A percentile compares a stretch with the other conserved stretches of the same genome.
These are phyloP conservation scores for Pachyrhynchus sulphureomaculatus DNA, from an alignment of 1,140 invertebrate species.

Conservation along the genomic window DNA sequence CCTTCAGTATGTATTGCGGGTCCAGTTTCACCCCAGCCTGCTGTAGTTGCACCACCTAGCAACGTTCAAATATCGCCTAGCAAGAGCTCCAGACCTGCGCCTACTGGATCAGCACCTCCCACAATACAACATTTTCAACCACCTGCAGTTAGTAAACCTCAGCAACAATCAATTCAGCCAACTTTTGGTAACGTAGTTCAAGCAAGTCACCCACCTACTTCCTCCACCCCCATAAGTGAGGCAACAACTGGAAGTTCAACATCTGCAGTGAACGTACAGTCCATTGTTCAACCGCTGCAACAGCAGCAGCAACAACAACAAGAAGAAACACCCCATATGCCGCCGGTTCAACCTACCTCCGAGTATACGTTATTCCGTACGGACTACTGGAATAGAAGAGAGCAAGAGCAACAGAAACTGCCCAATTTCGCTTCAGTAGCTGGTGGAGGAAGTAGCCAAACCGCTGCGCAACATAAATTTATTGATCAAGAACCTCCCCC, in stretches of 20 bases:
- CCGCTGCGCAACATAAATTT: conserved; percentile 51
- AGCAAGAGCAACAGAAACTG: conserved; percentile 65
- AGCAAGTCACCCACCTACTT: neutral
- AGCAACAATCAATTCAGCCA: neutral
- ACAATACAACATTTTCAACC: conserved; percentile 50
- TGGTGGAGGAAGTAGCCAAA: conserved; percentile 55
- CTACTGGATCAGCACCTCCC: conserved; percentile 55
- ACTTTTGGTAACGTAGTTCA: conserved; percentile 3
- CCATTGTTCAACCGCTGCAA: neutral
- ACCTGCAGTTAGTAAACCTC: conserved; percentile 18
- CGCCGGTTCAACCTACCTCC: conserved; percentile 38
- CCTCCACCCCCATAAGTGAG: conserved; percentile 16
- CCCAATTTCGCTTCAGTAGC: conserved; percentile 76
- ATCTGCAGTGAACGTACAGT: neutral
- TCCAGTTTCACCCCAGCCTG: conserved; percentile 32
- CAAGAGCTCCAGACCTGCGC: conserved; percentile 55
- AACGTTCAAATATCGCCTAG: conserved; percentile 53
- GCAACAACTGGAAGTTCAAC: conserved; percentile 1
- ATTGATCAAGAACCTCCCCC: conserved; percentile 62
- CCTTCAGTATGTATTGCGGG: conserved; percentile 9
- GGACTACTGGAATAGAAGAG: conserved; percentile 56
- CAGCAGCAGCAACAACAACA: conserved; percentile 19
- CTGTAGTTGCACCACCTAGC: neutral
- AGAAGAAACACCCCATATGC: conserved; percentile 6
- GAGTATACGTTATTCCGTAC: conserved; percentile 83